Base-by-base conservation (phyloP, 1,140 invertebrate genomes). In the Papilio machaon region DNA sequence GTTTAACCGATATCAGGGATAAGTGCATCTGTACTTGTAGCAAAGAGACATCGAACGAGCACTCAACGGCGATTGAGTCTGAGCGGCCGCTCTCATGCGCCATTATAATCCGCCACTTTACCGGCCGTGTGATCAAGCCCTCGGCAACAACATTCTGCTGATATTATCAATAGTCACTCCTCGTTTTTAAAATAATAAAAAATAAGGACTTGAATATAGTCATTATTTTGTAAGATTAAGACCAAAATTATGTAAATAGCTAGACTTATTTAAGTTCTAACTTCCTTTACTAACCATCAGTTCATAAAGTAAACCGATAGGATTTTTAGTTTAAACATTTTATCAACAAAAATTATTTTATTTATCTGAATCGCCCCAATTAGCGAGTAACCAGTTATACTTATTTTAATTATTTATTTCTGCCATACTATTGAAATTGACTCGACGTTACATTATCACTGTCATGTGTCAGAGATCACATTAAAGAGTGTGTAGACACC, bases 11-110 rank as follows among this genome's bases (percentile, higher is more conserved):
- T 67, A 67, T 35, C 64, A 67, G 64, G 30, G 64, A 38, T 70
- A 35, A 64, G 60, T n/a, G 60, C 64, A 82, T 81, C 81, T 84
- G 83, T 86, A 81, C 82, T 80, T 83, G 80, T 81, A 84, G 84
- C 76, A 79, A 86, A 90, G 87, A 85, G 90, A 80, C 83, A 80
- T 84, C 85, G 81, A 85, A 85, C 84, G 81, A 82, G 83, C 88
- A 91, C 90, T 92, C 86, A 88, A 74, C 88, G 84, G 82, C 85
- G 89, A 91, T 92, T 88, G 88, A 85, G 83, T 87, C 83, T 86
- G 85, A 88, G 87, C 89, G 82, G 85, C 88, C 90, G 87, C 90
- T 85, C 88, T 86, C 91, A 91, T 89, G 89, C 89, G 81, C 89
- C 58, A 46, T 88, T 89, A 89, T 83, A 86, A 85, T 86, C 85